Conservation (phyloP, 2,888 invertebrate species). For the Agrilus biguttatus region DNA sequence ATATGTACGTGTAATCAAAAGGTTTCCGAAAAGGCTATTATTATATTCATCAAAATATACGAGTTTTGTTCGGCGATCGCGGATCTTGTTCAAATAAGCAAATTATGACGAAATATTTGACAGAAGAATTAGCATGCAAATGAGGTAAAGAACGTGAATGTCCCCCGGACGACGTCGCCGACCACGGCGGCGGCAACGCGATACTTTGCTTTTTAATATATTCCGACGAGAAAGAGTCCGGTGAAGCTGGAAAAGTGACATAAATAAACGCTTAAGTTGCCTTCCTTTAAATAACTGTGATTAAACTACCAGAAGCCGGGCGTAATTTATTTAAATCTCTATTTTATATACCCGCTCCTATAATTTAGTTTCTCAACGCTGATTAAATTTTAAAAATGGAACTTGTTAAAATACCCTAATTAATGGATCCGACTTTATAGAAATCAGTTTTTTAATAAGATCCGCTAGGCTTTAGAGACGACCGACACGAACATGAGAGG, state of each 20-base stretch:
- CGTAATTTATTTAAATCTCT: constrained; percentile 11
- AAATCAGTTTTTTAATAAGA: no score
- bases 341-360: constrained; percentile 5
- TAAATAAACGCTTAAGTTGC: constrained; percentile 12
- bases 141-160: constrained; percentile 3
- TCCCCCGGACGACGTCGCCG: constrained; percentile 1
- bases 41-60: no score
- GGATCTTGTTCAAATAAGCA: constrained; percentile 6
- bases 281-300: constrained; percentile 10
- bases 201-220: constrained; percentile 10
- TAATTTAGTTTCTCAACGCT: neutral
- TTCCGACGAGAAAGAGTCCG: constrained; percentile 7
- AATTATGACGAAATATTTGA: constrained; percentile 8
- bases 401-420: no score
- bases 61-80: no score
- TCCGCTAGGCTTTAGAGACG: no score
- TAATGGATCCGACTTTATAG: no score
- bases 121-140: constrained; percentile 9
- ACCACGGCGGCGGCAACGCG: constrained; percentile 7
- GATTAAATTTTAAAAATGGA: constrained; percentile 1
- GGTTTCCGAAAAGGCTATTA: no score
- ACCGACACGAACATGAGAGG: no score
- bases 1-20: no score
- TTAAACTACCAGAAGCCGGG: constrained; percentile 12
- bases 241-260: constrained; percentile 9